Percentiles rank a stretch among this genome's conserved stretches.
phyloP scores from a whole-genome alignment of 2,888 invertebrate genomes.

The Kuschelorhynchus macadamiae region DNA sequence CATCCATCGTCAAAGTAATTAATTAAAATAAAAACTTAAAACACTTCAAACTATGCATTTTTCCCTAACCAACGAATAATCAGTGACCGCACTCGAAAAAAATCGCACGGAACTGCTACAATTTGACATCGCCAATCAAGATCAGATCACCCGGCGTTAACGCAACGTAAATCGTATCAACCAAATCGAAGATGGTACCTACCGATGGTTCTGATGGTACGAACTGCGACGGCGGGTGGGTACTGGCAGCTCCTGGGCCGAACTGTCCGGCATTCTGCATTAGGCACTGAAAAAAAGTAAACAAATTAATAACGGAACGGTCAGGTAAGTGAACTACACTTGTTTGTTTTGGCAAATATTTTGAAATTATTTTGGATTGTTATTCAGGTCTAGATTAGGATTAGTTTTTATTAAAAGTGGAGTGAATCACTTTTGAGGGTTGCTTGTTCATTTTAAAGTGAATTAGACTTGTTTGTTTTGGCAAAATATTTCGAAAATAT shows the following conservation, averaged over 20 bases:
- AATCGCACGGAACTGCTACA: too few relatives aligned
- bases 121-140: too few relatives aligned
- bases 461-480: too few relatives aligned
- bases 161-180: conserved; percentile 20
- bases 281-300: conserved; percentile 58
- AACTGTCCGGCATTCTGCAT: conserved; percentile 64
- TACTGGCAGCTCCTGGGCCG: conserved; percentile 63
- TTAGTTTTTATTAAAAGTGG: too few relatives aligned
- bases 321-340: conserved; percentile 4
- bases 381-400: too few relatives aligned
- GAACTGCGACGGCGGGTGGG: conserved; percentile 61
- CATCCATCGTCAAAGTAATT: conserved; percentile 11
- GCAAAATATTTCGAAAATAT: too few relatives aligned
- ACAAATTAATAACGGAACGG: conserved; percentile 13
- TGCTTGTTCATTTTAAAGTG: too few relatives aligned
- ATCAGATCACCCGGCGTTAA: not conserved
- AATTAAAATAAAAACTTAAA: not conserved
- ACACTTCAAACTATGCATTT: too few relatives aligned
- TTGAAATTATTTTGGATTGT: too few relatives aligned
- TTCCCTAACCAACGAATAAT: too few relatives aligned
- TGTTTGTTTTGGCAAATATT: conserved; percentile 3
- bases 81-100: too few relatives aligned
- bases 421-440: too few relatives aligned
- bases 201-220: conserved; percentile 58
- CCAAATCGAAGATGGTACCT: conserved; percentile 48